Evolutionary conservation across 2,888 invertebrate species (phyloP).

Genomic region (Operophtera brumata): DNA sequence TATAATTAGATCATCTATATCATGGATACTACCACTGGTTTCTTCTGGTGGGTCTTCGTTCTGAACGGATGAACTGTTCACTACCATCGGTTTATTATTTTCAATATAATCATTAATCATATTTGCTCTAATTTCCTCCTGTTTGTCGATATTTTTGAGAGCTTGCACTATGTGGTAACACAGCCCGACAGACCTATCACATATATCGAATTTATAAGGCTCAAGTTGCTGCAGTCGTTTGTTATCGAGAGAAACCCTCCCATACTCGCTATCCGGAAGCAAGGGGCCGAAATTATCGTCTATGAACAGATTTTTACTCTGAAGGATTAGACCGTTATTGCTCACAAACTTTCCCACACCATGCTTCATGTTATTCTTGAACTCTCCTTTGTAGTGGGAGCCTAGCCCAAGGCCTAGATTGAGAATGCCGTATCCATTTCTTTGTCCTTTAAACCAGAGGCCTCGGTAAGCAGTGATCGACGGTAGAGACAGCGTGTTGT

Average conservation of each 20-base stretch:
- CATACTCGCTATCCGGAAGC: constrained; percentile 34
- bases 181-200: constrained; percentile 66
- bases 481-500: constrained; percentile 77
- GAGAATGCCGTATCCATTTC: constrained; percentile 73
- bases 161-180: constrained; percentile 68
- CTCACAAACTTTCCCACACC: constrained; percentile 78
- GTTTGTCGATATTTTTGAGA: constrained; percentile 58
- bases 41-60: constrained; percentile 31
- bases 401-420: constrained; percentile 78
- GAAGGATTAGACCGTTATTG: constrained; percentile 77
- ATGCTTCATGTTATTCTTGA: constrained; percentile 79
- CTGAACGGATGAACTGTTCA: constrained; percentile 19
- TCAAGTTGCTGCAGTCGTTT: constrained; percentile 37
- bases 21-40: constrained; percentile 19
- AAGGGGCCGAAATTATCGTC: constrained; percentile 70
- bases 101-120: constrained; percentile 58
- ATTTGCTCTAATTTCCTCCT: constrained; percentile 46
- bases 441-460: constrained; percentile 76
- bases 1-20: constrained; percentile 46
- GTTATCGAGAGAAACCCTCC: constrained; percentile 22
- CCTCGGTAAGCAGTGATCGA: constrained; percentile 77
- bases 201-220: constrained; percentile 54
- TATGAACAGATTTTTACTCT: constrained; percentile 72
- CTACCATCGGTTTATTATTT: constrained; percentile 46
- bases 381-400: constrained; percentile 78